Percentiles rank a stretch among this genome's conserved stretches.
Conservation (phyloP, 2,113 vertebrate species). For the Amazona vittata region DNA sequence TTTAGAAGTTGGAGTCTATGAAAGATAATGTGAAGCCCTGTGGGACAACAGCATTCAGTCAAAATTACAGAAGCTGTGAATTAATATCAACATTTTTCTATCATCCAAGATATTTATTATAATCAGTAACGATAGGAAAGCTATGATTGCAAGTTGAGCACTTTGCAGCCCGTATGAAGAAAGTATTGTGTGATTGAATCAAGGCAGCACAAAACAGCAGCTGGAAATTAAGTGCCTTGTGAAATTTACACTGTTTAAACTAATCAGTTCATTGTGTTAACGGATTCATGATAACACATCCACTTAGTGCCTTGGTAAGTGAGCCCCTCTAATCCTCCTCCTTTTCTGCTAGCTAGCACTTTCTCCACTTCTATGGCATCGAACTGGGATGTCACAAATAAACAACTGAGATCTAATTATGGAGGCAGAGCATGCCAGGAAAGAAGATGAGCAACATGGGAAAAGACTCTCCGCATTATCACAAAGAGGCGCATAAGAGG, state of each 20-base stretch:
- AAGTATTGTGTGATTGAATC: background rate
- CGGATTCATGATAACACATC: conserved; percentile 8
- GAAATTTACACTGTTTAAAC: conserved; percentile 30
- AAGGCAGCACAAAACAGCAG: background rate
- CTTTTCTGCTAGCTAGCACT: conserved; percentile 12
- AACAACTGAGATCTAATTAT: conserved; percentile 11
- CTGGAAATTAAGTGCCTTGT: conserved; percentile 30
- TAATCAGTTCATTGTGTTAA: conserved; percentile 55
- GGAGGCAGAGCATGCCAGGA: conserved; percentile 2
- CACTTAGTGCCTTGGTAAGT: conserved; percentile 10
- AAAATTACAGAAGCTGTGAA: background rate
- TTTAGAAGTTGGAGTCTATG: background rate
- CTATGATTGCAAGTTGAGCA: background rate
- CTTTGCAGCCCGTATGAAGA: background rate
- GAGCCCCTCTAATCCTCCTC: conserved; percentile 49
- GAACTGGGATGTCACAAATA: conserved; percentile 42
- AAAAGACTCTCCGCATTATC: background rate
- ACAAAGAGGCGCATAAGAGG: background rate
- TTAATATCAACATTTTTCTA: conserved; percentile 1
- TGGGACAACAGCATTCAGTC: background rate
- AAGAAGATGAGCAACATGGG: conserved; percentile 1
- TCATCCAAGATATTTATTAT: background rate
- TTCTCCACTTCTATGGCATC: conserved; percentile 24
- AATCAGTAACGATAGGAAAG: conserved; percentile 12
- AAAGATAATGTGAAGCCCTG: background rate